Percentiles rank a stretch among this genome's conserved stretches.
phyloP scores from a whole-genome alignment of 2,888 invertebrate genomes.

The Apamea anceps region DNA sequence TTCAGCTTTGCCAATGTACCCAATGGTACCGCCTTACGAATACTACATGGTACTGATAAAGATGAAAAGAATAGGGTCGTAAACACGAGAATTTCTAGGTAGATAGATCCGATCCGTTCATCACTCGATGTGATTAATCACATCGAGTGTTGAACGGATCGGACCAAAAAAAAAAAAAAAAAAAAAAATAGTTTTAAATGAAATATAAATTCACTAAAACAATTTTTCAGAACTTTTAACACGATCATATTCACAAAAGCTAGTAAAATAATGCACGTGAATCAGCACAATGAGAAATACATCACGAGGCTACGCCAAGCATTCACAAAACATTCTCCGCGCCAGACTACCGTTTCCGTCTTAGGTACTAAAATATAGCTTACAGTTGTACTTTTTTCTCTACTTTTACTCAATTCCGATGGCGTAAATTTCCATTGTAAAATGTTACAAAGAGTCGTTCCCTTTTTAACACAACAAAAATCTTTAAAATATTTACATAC shows the following conservation, averaged over 20 bases:
- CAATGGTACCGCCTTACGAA: not conserved
- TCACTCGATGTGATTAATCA: no score
- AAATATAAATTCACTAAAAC: not conserved
- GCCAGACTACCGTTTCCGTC: slow-evolving; percentile 23
- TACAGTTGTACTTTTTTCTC: slow-evolving; percentile 26
- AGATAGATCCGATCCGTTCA: no score
- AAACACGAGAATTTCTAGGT: not conserved
- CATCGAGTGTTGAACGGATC: not conserved
- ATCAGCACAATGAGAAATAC: slow-evolving; percentile 31
- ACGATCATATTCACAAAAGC: not conserved
- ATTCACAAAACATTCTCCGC: slow-evolving; percentile 38
- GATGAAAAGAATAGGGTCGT: not conserved
- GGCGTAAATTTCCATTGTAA: slow-evolving; percentile 19
- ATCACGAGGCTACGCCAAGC: slow-evolving; percentile 21
- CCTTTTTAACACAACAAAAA: not conserved
- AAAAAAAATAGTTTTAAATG: not conserved
- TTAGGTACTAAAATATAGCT: slow-evolving; percentile 41
- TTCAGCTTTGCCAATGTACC: slow-evolving; percentile 6
- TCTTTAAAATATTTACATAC: not conserved
- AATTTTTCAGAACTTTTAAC: not conserved
- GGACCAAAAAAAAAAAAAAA: no score
- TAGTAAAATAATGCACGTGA: slow-evolving; percentile 11
- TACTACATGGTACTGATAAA: not conserved
- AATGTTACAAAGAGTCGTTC: not conserved
- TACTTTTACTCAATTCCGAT: slow-evolving; percentile 22